These are phyloP conservation scores for Rafetus swinhoei DNA, from an alignment of 2,113 vertebrate species.

Conservation along the genomic window DNA sequence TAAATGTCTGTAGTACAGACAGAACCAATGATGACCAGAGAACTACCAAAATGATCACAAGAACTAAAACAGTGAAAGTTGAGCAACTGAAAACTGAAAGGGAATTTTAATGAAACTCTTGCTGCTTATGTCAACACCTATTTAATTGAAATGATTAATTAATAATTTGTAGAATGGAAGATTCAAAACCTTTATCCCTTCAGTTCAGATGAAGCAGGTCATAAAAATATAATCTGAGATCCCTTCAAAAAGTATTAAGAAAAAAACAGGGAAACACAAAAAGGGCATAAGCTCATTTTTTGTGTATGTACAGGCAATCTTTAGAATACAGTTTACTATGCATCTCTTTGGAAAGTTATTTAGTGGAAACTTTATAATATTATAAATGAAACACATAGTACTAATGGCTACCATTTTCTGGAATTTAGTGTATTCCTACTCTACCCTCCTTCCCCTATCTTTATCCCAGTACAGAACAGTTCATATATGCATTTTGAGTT, in stretches of 20 bases:
- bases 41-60: not conserved
- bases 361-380: not conserved
- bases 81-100: not conserved
- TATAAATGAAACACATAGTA: not conserved
- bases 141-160: not conserved
- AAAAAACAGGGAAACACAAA: not conserved
- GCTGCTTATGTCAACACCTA: not conserved
- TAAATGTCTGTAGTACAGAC: not conserved
- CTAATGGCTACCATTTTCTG: not conserved
- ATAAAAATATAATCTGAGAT: not conserved
- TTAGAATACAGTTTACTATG: not conserved
- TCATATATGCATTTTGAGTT: not conserved
- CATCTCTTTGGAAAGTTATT: not conserved
- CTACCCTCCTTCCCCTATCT: not conserved
- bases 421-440: not conserved
- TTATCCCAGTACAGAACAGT: not conserved
- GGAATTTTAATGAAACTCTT: not conserved
- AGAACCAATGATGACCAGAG: not conserved
- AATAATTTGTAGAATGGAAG: not conserved
- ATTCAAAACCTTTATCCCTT: not conserved
- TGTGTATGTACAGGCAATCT: not conserved
- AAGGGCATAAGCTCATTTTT: not conserved
- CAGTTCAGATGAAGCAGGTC: not conserved
- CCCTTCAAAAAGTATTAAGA: not conserved
- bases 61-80: not conserved